These are phyloP conservation scores for Drosophila pegasa DNA, from an alignment of 2,888 invertebrate species.

Conservation along the genomic window DNA sequence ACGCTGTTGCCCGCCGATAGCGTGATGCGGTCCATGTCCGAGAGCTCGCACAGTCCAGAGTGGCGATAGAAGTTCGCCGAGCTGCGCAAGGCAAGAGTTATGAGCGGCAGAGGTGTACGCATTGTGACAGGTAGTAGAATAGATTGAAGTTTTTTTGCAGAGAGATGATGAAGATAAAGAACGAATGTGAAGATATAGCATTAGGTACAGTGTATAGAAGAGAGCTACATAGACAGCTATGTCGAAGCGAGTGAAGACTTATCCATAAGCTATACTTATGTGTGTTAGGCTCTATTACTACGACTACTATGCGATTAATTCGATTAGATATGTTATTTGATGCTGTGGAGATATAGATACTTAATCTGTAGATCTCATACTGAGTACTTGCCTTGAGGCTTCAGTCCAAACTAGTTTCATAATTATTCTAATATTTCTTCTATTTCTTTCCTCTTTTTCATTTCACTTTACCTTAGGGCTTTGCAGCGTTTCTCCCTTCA, in stretches of 20 bases:
- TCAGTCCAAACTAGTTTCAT: neutral
- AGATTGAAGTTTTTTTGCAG: constrained; percentile 42
- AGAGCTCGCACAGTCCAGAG: constrained; percentile 94
- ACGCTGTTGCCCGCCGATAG: constrained; percentile 93
- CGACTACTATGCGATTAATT: neutral
- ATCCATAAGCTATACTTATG: neutral
- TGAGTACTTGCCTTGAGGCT: neutral
- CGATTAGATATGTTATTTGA: neutral
- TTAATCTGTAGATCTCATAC: neutral
- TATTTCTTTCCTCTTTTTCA: too few species aligned
- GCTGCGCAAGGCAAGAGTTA: constrained; percentile 85
- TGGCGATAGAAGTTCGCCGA: constrained; percentile 96
- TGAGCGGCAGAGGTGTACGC: constrained; percentile 58
- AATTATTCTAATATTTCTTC: neutral
- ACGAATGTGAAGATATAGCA: constrained; percentile 38
- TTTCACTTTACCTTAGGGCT: neutral
- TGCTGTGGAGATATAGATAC: neutral
- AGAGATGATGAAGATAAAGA: constrained; percentile 19
- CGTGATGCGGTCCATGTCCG: constrained; percentile 96
- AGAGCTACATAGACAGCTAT: constrained; percentile 8
- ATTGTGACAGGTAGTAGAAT: constrained; percentile 41
- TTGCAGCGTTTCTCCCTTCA: neutral
- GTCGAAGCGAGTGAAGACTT: constrained; percentile 13
- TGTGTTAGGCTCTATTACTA: neutral
- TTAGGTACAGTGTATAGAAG: constrained; percentile 36